Percentiles rank a stretch among this genome's conserved stretches.
phyloP scores from a whole-genome alignment of 1,140 invertebrate genomes.

The Atta cephalotes region DNA sequence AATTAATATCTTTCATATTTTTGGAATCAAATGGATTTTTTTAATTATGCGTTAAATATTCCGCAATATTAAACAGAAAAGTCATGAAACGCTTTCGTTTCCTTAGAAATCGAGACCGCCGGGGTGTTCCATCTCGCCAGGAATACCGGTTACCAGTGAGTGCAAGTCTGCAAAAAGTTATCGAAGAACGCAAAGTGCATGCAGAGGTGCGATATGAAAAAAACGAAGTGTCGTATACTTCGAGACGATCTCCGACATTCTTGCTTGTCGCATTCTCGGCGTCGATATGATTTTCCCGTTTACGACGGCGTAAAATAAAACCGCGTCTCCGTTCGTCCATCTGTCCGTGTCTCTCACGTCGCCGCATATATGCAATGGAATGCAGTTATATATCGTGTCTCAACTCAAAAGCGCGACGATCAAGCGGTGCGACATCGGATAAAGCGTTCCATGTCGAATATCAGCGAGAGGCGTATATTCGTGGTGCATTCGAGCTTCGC shows the following conservation, averaged over 20 bases:
- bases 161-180: slow-evolving; percentile 38
- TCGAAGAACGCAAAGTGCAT: slow-evolving; percentile 30
- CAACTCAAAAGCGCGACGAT: slow-evolving; percentile 46
- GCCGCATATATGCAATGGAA: slow-evolving; percentile 65
- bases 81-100: slow-evolving; percentile 13
- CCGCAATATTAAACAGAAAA: slow-evolving; percentile 22
- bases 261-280: slow-evolving; percentile 31
- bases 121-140: not conserved
- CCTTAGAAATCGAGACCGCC: slow-evolving; percentile 39
- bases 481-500: slow-evolving; percentile 39
- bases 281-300: slow-evolving; percentile 73
- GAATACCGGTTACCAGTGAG: slow-evolving; percentile 49
- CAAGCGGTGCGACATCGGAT: slow-evolving; percentile 59
- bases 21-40: not conserved
- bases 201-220: slow-evolving; percentile 41
- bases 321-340: slow-evolving; percentile 31
- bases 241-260: slow-evolving; percentile 47
- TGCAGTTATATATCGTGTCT: slow-evolving; percentile 71
- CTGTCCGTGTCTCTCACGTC: slow-evolving; percentile 51
- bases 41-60: not conserved
- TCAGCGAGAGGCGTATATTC: slow-evolving; percentile 37
- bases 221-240: slow-evolving; percentile 28
- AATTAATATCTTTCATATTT: not conserved
- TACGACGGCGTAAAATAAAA: slow-evolving; percentile 74
- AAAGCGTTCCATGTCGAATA: slow-evolving; percentile 55